phyloP scores from a whole-genome alignment of 2,797 vertebrate species.

The Tenualosa thibaudeaui region DNA sequence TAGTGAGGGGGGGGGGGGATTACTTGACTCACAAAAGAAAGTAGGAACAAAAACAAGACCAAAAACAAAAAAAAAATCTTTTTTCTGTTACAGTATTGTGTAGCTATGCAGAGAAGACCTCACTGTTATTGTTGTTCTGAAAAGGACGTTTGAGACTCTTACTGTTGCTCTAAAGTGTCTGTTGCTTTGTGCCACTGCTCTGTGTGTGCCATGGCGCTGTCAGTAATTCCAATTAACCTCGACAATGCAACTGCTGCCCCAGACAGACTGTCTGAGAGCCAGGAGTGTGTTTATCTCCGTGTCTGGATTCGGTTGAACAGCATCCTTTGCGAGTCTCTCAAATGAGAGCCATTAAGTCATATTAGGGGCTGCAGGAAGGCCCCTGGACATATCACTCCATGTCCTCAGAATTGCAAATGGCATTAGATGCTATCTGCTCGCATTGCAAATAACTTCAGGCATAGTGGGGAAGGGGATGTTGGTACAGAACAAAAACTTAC shows the following conservation, averaged over 20 bases:
- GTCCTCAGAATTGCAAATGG: conserved; percentile 13
- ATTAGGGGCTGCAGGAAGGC: conserved; percentile 7
- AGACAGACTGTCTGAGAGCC: background rate
- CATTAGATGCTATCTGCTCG: background rate
- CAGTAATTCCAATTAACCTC: background rate
- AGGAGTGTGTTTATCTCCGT: background rate
- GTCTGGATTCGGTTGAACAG: background rate
- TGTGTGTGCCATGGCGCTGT: background rate
- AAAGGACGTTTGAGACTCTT: background rate
- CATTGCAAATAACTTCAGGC: background rate
- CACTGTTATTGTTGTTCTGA: background rate
- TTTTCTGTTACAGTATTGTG: too few relatives aligned
- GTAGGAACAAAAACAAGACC: background rate
- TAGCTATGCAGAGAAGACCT: too few relatives aligned
- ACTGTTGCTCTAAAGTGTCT: background rate
- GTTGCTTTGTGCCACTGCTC: background rate
- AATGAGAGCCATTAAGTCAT: background rate
- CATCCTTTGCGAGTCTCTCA: background rate
- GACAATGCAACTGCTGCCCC: background rate
- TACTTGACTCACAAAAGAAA: background rate
- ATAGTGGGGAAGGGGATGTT: background rate
- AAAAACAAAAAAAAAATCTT: background rate
- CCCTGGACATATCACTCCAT: background rate
- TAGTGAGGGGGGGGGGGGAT: too few relatives aligned
- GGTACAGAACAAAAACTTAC: background rate